phyloP scores from a whole-genome alignment of 2,113 vertebrate species.

The Odocoileus virginianus region DNA sequence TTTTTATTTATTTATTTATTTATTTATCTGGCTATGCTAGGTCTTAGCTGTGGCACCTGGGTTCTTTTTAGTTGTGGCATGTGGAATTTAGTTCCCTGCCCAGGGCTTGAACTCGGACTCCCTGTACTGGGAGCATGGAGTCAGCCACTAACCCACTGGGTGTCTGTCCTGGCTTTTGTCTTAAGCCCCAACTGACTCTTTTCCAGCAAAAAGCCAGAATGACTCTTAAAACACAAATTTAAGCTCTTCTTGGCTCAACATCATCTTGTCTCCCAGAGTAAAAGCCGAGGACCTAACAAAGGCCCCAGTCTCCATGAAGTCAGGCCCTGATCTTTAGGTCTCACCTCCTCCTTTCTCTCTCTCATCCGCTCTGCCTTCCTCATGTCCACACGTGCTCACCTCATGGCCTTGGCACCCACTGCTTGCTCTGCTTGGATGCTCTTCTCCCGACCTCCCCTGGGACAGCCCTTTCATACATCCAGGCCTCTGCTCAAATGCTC shows the following conservation, averaged over 20 bases:
- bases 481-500: background rate
- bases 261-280: background rate
- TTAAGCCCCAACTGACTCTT: background rate
- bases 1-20: background rate
- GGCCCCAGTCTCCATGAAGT: background rate
- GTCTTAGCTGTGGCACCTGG: background rate
- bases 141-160: background rate
- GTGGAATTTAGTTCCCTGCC: background rate
- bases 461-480: background rate
- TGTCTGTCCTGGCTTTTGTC: background rate
- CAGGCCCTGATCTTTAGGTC: background rate
- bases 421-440: background rate
- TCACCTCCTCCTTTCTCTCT: background rate
- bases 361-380: background rate
- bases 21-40: background rate
- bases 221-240: background rate
- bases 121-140: background rate
- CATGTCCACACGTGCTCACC: too few species aligned
- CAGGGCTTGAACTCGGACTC: background rate
- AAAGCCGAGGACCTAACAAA: background rate
- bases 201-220: background rate
- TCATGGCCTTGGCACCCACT: background rate
- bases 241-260: background rate
- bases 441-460: background rate
- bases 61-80: background rate